Evolutionary conservation across 2,888 invertebrate genomes (phyloP).

Genomic region (Luperina nickerlii): DNA sequence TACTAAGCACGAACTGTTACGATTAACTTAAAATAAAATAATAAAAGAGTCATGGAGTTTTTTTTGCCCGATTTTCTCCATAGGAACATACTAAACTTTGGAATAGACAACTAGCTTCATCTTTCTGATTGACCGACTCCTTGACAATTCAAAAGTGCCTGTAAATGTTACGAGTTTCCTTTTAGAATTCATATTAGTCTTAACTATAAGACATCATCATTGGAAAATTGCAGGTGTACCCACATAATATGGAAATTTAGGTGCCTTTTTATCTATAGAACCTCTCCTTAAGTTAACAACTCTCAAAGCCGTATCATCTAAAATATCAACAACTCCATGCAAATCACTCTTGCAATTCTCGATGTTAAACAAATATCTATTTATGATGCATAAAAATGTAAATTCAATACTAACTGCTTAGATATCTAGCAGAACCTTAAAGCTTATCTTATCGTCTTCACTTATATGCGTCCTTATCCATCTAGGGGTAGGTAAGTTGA

Average conservation of each 20-base stretch:
- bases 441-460: slow-evolving; percentile 27
- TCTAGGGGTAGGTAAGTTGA: slow-evolving; percentile 51
- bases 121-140: not conserved
- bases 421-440: slow-evolving; percentile 12
- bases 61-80: not conserved
- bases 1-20: not conserved
- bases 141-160: not conserved
- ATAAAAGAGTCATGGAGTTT: not conserved
- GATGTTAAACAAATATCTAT: slow-evolving; percentile 41
- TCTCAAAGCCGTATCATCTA: not conserved
- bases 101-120: not conserved
- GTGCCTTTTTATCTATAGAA: slow-evolving; percentile 5
- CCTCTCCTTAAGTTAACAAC: not conserved
- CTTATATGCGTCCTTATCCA: slow-evolving; percentile 36
- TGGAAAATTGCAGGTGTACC: slow-evolving; percentile 16
- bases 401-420: slow-evolving; percentile 33
- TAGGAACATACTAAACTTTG: not conserved
- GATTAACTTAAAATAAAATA: not conserved
- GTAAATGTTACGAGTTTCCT: not conserved
- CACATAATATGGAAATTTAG: not conserved
- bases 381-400: slow-evolving; percentile 53
- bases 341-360: slow-evolving; percentile 43
- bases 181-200: not conserved
- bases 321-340: slow-evolving; percentile 32
- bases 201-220: not conserved